These are phyloP conservation scores for Poeciliopsis prolifica DNA, from an alignment of 2,113 vertebrate genomes.

Conservation along the genomic window DNA sequence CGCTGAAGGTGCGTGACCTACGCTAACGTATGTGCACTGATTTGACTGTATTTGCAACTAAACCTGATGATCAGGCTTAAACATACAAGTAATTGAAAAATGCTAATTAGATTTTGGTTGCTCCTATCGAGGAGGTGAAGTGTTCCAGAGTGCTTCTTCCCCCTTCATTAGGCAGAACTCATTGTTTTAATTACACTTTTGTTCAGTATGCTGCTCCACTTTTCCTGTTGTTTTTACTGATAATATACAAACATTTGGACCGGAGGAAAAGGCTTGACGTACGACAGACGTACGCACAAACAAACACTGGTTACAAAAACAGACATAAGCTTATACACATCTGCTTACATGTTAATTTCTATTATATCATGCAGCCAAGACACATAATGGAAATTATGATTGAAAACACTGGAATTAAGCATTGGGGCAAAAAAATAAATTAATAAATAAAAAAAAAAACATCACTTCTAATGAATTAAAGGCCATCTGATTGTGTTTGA, in stretches of 20 bases:
- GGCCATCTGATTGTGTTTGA: not conserved
- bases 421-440: not conserved
- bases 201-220: constrained; percentile 66
- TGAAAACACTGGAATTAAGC: not conserved
- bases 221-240: constrained; percentile 72
- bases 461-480: not conserved
- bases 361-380: not conserved
- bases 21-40: constrained; percentile 14
- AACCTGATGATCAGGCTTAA: constrained; percentile 64
- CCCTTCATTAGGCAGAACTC: constrained; percentile 75
- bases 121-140: constrained; percentile 68
- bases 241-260: constrained; percentile 63
- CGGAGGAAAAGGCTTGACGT: constrained; percentile 41
- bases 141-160: constrained; percentile 74
- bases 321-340: not conserved
- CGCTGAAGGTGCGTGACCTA: constrained; percentile 15
- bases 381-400: not conserved
- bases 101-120: constrained; percentile 66
- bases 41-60: constrained; percentile 53
- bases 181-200: constrained; percentile 78
- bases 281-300: constrained; percentile 28
- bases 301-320: not conserved
- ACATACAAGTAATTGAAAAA: constrained; percentile 65
- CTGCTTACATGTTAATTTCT: not conserved
- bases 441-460: not conserved